These are phyloP conservation scores for Corythornis cristatus DNA, from an alignment of 2,113 vertebrate species.

Conservation along the genomic window DNA sequence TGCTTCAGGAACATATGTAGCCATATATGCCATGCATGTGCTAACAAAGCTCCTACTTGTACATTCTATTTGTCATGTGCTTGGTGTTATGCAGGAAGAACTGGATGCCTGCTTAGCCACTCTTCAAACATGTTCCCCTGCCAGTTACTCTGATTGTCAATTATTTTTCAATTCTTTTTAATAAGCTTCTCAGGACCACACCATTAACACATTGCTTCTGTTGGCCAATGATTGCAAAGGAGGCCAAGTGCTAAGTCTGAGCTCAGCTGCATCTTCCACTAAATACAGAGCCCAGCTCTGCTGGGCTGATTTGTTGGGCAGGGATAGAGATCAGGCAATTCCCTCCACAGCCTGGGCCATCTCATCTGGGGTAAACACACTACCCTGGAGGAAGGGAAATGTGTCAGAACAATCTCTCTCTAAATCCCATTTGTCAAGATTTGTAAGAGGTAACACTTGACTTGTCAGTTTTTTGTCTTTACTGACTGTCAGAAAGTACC, in stretches of 20 bases:
- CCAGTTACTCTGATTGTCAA: background rate
- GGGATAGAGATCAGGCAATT: background rate
- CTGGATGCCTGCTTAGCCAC: background rate
- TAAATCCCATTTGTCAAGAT: background rate
- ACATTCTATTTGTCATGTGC: background rate
- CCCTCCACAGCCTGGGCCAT: background rate
- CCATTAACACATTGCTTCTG: background rate
- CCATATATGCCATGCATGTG: rapidly evolving
- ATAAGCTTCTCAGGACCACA: background rate
- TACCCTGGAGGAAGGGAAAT: background rate
- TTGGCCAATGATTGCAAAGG: background rate
- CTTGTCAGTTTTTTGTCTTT: background rate
- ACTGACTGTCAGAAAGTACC: background rate
- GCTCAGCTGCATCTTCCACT: background rate
- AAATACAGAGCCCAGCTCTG: background rate
- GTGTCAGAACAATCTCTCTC: no score
- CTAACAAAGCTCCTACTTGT: background rate
- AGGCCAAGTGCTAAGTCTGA: background rate
- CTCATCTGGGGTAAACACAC: background rate
- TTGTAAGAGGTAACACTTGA: background rate
- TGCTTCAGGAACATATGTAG: background rate
- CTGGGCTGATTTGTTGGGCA: background rate
- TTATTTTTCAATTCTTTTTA: background rate
- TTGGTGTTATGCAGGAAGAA: background rate
- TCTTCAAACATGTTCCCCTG: background rate